Evolutionary conservation across 2,888 invertebrate species (phyloP).

Genomic region (Deilephila porcellus): DNA sequence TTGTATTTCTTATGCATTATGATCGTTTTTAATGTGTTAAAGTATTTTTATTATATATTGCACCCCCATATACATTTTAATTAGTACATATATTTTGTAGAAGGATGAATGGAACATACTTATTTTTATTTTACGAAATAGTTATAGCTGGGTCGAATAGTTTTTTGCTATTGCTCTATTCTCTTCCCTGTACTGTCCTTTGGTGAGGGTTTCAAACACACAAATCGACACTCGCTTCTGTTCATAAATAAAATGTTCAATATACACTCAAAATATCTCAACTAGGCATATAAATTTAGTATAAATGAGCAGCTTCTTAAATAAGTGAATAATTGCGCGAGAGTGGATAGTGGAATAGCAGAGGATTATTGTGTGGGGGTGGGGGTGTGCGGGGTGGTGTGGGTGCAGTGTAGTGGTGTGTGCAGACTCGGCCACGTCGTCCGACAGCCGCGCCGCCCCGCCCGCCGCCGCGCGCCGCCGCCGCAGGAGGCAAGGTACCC

Average conservation of each 20-base stretch:
- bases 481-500: slow-evolving; percentile 60
- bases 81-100: slow-evolving; percentile 67
- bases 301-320: not conserved
- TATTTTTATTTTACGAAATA: slow-evolving; percentile 38
- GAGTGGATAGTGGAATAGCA: slow-evolving; percentile 20
- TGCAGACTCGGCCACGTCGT: slow-evolving; percentile 80
- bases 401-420: slow-evolving; percentile 60
- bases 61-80: slow-evolving; percentile 71
- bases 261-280: not conserved
- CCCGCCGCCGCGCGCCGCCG: slow-evolving; percentile 56
- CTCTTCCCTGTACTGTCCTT: slow-evolving; percentile 34
- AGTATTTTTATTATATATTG: slow-evolving; percentile 50
- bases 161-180: slow-evolving; percentile 58
- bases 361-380: slow-evolving; percentile 33
- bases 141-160: slow-evolving; percentile 48
- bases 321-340: not conserved
- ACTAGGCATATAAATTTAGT: too few relatives aligned
- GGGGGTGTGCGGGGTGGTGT: slow-evolving; percentile 33
- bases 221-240: not conserved
- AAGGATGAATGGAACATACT: slow-evolving; percentile 51
- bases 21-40: slow-evolving; percentile 28
- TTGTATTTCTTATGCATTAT: slow-evolving; percentile 43
- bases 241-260: not conserved
- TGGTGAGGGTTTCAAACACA: slow-evolving; percentile 20
- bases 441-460: slow-evolving; percentile 57